Evolutionary conservation across 2,113 vertebrate genomes (phyloP).

Genomic region (Semnopithecus entellus): DNA sequence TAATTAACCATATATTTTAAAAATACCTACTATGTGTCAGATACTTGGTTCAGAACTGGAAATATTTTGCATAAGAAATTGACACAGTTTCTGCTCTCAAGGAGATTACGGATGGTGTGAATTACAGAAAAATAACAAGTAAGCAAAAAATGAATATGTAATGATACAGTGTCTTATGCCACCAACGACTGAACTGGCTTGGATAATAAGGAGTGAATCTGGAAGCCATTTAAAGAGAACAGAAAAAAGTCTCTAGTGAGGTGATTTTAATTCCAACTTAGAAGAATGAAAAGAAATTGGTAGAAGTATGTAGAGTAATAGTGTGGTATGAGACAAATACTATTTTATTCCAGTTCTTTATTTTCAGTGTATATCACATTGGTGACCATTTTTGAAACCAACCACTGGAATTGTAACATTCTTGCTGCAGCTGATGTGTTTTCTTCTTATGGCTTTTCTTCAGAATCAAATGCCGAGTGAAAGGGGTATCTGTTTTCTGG

Average conservation of each 20-base stretch:
- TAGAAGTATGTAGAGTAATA: background rate
- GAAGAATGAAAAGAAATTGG: background rate
- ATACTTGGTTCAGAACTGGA: background rate
- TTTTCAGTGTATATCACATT: background rate
- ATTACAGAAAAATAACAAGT: background rate
- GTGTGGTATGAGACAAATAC: background rate
- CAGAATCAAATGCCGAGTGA: background rate
- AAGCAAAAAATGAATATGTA: background rate
- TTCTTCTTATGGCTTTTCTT: slow-evolving; percentile 2
- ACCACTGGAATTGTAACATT: background rate
- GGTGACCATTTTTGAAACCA: background rate
- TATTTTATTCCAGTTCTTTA: background rate
- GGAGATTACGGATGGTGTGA: background rate
- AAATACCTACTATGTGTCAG: background rate
- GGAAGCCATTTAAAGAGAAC: background rate
- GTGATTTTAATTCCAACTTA: background rate
- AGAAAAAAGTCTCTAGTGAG: background rate
- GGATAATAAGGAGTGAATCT: background rate
- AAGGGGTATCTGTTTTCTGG: background rate
- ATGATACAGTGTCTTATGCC: background rate
- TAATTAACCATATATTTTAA: background rate
- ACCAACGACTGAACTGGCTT: background rate
- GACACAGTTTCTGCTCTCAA: background rate
- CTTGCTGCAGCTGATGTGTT: background rate
- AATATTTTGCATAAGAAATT: background rate